A percentile compares a stretch with the other conserved stretches of the same genome.
Conservation (phyloP, 2,888 invertebrate genomes). For the Callyntrura sp. region DNA sequence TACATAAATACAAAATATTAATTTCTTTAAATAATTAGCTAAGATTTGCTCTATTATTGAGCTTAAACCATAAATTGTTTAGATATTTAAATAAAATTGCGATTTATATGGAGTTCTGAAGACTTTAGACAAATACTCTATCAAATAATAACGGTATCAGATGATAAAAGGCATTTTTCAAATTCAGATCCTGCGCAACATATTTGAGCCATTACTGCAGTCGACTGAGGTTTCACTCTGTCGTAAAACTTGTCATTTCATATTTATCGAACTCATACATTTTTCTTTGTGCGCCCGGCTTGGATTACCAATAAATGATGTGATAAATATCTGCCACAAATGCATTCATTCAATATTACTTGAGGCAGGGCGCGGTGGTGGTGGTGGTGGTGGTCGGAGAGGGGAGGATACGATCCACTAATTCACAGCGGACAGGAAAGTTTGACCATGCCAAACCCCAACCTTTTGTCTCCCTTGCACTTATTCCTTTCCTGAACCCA, state of each 20-base stretch:
- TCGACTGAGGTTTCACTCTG: not conserved
- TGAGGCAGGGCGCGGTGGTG: slow-evolving; percentile 53
- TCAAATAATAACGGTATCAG: no score
- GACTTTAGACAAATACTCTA: no score
- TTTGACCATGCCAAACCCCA: slow-evolving; percentile 70
- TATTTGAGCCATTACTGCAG: not conserved
- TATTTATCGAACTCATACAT: slow-evolving; percentile 33
- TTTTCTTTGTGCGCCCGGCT: slow-evolving; percentile 30
- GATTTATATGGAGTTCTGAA: no score
- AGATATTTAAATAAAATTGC: no score
- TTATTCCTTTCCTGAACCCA: slow-evolving; percentile 34
- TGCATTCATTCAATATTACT: slow-evolving; percentile 52
- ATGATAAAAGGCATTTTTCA: not conserved
- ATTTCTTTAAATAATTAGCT: no score
- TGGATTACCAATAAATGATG: slow-evolving; percentile 57
- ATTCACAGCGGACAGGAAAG: slow-evolving; percentile 59
- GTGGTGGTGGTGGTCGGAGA: not conserved
- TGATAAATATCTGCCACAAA: slow-evolving; percentile 48
- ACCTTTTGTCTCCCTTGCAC: slow-evolving; percentile 51
- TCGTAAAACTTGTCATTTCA: slow-evolving; percentile 50
- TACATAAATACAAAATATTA: no score
- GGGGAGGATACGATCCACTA: slow-evolving; percentile 56
- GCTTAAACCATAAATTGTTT: no score
- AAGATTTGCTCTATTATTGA: no score
- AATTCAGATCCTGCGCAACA: not conserved